A percentile compares a stretch with the other conserved stretches of the same genome.
Evolutionary conservation across 2,888 invertebrate genomes (phyloP).

Genomic region (Phortica okadai): DNA sequence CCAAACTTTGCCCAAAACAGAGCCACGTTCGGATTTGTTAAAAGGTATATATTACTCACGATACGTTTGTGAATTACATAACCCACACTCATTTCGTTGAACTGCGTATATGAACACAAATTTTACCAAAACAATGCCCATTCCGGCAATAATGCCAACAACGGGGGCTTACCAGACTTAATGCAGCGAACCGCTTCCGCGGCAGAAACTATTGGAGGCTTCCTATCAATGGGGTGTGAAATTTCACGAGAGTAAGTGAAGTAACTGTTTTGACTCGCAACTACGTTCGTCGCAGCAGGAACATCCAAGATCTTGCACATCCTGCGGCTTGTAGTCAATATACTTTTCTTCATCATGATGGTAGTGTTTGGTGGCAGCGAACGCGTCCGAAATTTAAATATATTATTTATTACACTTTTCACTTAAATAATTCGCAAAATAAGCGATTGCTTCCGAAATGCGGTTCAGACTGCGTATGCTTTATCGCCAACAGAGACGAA

Average conservation of each 20-base stretch:
- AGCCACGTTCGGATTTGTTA: not conserved
- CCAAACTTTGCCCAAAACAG: no score
- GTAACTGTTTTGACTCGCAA: constrained; percentile 76
- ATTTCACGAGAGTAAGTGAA: constrained; percentile 89
- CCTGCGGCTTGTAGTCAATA: not conserved
- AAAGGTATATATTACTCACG: not conserved
- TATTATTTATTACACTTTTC: no score
- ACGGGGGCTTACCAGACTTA: constrained; percentile 83
- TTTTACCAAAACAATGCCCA: not conserved
- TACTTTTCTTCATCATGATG: not conserved
- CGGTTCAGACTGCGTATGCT: no score
- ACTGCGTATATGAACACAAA: not conserved
- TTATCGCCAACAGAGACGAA: no score
- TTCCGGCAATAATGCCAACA: not conserved
- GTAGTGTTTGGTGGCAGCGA: no score
- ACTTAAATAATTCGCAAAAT: no score
- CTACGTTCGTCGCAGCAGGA: constrained; percentile 49
- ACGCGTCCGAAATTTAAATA: no score
- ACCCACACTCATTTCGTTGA: constrained; percentile 43
- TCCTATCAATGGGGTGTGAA: constrained; percentile 85
- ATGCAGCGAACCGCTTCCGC: constrained; percentile 87
- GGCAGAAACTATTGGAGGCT: constrained; percentile 84
- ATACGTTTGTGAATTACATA: constrained; percentile 51
- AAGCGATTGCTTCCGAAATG: no score
- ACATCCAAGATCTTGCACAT: constrained; percentile 11